Conservation (phyloP, 2,888 invertebrate genomes). For the Automeris io region DNA sequence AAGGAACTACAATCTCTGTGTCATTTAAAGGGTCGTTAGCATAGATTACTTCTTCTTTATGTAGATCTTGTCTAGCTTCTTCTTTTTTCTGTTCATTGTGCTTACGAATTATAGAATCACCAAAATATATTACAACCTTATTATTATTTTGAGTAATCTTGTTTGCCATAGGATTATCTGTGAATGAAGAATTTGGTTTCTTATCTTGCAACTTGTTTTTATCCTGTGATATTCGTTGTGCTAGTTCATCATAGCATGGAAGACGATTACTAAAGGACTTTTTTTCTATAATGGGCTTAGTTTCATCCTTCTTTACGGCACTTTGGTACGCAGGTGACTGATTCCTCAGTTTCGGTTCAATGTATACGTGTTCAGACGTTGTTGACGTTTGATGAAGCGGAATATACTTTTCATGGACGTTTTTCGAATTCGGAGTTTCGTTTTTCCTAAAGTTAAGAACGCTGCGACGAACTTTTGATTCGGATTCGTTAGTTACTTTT, state of each 20-base stretch:
- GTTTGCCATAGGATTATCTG: conserved; percentile 52
- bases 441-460: conserved; percentile 63
- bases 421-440: conserved; percentile 47
- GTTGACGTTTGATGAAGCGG: conserved; percentile 56
- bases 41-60: conserved; percentile 63
- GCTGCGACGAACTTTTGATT: conserved; percentile 55
- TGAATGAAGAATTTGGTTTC: conserved; percentile 46
- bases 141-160: conserved; percentile 74
- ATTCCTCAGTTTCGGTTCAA: conserved; percentile 61
- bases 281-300: conserved; percentile 43
- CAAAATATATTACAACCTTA: conserved; percentile 85
- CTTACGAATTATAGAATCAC: conserved; percentile 78
- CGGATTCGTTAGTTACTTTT: conserved; percentile 50
- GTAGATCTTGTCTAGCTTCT: conserved; percentile 39
- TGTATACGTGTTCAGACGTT: conserved; percentile 59
- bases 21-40: conserved; percentile 57
- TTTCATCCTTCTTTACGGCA: conserved; percentile 56
- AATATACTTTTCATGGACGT: conserved; percentile 67
- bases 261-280: conserved; percentile 57
- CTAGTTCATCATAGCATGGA: conserved; percentile 69
- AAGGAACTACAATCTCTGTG: conserved; percentile 45
- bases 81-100: conserved; percentile 66
- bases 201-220: too few relatives aligned
- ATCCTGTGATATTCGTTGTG: conserved; percentile 63
- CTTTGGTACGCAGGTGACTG: conserved; percentile 65